Percentiles rank a stretch among this genome's conserved stretches.
phyloP scores from a whole-genome alignment of 2,797 vertebrate species.

The Trematocara caparti region DNA sequence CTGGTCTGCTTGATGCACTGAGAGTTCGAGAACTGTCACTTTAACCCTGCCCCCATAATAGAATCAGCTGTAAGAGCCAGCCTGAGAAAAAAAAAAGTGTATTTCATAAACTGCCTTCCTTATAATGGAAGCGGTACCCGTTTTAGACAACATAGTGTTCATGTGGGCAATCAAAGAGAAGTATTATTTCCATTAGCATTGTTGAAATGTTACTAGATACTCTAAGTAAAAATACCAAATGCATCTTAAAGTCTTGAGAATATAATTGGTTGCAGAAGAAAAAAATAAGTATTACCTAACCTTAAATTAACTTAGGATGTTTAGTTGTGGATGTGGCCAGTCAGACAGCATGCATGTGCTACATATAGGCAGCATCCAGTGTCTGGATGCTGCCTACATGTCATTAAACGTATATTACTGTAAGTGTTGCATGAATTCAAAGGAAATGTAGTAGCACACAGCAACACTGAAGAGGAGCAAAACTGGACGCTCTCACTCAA shows the following conservation, averaged over 20 bases:
- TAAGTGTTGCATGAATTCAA: neutral
- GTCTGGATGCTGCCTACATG: neutral
- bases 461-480: neutral
- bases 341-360: neutral
- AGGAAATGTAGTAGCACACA: neutral
- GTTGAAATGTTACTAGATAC: neutral
- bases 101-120: neutral
- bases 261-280: neutral
- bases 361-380: neutral
- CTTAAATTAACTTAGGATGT: neutral
- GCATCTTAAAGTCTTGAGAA: neutral
- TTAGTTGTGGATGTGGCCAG: neutral
- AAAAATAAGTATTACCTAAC: neutral
- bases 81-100: neutral
- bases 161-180: neutral
- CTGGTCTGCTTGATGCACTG: slow-evolving; percentile 23
- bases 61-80: slow-evolving; percentile 15
- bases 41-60: slow-evolving; percentile 48
- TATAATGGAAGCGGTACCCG: neutral
- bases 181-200: neutral
- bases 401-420: neutral
- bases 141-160: neutral
- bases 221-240: neutral
- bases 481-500: neutral
- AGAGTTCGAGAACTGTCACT: slow-evolving; percentile 56